Evolutionary conservation across 2,113 vertebrate genomes (phyloP).

Genomic region (Burhinus bistriatus): DNA sequence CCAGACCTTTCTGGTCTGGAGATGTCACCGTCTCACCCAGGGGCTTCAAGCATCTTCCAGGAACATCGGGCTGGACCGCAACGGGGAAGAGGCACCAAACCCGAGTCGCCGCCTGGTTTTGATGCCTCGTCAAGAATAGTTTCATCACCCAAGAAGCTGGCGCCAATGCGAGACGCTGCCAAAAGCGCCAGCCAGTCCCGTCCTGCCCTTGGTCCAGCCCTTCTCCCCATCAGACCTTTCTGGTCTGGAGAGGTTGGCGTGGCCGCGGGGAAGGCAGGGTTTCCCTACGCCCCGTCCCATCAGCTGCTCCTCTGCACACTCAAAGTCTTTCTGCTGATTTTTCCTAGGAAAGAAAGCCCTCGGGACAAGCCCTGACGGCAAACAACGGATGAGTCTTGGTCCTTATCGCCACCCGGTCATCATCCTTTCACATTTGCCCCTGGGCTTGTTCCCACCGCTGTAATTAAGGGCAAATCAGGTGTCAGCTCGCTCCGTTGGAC

Average conservation of each 20-base stretch:
- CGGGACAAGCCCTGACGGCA: fast-evolving
- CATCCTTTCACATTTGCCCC: neutral
- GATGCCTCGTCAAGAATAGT: no score
- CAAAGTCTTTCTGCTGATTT: neutral
- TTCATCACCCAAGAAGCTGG: no score
- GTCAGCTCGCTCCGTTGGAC: neutral
- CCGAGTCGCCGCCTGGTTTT: no score
- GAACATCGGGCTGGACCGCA: no score
- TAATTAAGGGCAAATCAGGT: constrained; percentile 17
- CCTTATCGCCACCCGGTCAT: neutral
- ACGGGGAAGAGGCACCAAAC: no score
- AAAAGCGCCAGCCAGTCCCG: no score
- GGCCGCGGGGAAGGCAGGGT: neutral
- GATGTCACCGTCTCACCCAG: no score
- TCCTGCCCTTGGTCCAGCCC: no score
- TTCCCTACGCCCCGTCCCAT: fast-evolving
- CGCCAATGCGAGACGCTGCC: no score
- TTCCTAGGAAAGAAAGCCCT: neutral
- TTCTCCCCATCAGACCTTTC: neutral
- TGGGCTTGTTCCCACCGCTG: neutral
- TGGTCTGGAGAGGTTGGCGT: neutral
- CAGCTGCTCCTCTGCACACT: neutral
- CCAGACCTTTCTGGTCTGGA: neutral
- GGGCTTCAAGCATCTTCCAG: no score
- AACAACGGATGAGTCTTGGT: neutral